phyloP scores from a whole-genome alignment of 2,888 invertebrate species.

The Plutella xylostella region DNA sequence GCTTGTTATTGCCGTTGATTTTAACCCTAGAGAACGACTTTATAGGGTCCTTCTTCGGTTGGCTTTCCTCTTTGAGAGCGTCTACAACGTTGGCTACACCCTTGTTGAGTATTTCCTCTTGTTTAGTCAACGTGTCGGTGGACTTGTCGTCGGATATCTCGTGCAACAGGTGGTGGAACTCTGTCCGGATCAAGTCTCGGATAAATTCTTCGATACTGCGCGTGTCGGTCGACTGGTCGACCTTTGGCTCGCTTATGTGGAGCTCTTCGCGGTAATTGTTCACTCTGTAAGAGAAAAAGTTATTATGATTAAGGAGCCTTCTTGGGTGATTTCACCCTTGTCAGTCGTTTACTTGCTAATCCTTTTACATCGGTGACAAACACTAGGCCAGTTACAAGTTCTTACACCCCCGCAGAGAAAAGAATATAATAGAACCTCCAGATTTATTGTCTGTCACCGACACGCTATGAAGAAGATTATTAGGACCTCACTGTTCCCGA shows the following conservation, averaged over 20 bases:
- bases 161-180: constrained; percentile 43
- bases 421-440: no score
- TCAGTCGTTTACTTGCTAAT: no score
- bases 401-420: no score
- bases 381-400: no score
- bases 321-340: no score
- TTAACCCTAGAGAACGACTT: constrained; percentile 52
- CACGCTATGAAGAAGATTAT: no score
- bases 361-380: no score
- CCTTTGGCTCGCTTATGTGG: constrained; percentile 23
- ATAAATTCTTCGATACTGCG: constrained; percentile 53
- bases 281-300: not conserved
- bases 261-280: constrained; percentile 17
- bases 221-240: constrained; percentile 55
- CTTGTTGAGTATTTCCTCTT: constrained; percentile 41
- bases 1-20: constrained; percentile 59
- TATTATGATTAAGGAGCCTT: no score
- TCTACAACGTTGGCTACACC: constrained; percentile 49
- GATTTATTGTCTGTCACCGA: no score
- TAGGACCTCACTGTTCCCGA: no score
- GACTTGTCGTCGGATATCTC: constrained; percentile 40
- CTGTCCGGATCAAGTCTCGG: constrained; percentile 48
- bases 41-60: constrained; percentile 28
- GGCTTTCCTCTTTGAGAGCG: constrained; percentile 29
- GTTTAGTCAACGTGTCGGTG: constrained; percentile 21